These are phyloP conservation scores for Hypomecis punctinalis DNA, from an alignment of 2,888 invertebrate species.

Conservation along the genomic window DNA sequence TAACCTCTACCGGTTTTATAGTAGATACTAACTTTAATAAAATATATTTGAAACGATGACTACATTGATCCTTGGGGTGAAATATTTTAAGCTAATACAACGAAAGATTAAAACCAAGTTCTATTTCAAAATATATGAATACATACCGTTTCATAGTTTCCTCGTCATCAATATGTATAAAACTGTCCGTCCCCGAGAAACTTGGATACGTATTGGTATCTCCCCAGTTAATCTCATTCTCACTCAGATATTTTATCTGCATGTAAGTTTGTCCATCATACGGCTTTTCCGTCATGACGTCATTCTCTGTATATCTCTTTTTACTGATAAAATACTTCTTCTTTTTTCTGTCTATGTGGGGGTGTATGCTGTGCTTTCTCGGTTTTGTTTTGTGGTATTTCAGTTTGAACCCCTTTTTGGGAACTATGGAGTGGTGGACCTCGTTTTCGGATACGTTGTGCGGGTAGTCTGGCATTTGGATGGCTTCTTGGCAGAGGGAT, in stretches of 20 bases:
- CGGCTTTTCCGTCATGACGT: conserved; percentile 63
- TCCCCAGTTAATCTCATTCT: conserved; percentile 75
- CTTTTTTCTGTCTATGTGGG: conserved; percentile 63
- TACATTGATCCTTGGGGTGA: too few species aligned
- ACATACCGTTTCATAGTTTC: conserved; percentile 92
- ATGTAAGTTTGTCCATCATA: conserved; percentile 78
- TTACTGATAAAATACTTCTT: conserved; percentile 67
- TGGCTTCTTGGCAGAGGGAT: conserved; percentile 63
- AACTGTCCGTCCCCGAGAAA: conserved; percentile 93
- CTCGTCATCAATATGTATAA: conserved; percentile 94
- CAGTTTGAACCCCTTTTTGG: conserved; percentile 73
- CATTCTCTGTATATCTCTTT: conserved; percentile 65
- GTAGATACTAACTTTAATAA: too few species aligned
- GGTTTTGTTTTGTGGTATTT: conserved; percentile 66
- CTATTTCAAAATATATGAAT: too few species aligned
- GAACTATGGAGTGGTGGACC: conserved; percentile 69
- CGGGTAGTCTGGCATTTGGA: conserved; percentile 59
- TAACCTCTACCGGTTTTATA: too few species aligned
- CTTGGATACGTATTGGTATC: conserved; percentile 86
- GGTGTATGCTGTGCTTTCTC: conserved; percentile 63
- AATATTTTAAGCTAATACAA: too few species aligned
- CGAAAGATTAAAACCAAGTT: too few species aligned
- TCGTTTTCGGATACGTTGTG: conserved; percentile 65
- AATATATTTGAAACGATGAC: too few species aligned
- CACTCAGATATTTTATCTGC: conserved; percentile 78